Evolutionary conservation across 2,888 invertebrate species (phyloP).

Genomic region (Cremastinae sp.): DNA sequence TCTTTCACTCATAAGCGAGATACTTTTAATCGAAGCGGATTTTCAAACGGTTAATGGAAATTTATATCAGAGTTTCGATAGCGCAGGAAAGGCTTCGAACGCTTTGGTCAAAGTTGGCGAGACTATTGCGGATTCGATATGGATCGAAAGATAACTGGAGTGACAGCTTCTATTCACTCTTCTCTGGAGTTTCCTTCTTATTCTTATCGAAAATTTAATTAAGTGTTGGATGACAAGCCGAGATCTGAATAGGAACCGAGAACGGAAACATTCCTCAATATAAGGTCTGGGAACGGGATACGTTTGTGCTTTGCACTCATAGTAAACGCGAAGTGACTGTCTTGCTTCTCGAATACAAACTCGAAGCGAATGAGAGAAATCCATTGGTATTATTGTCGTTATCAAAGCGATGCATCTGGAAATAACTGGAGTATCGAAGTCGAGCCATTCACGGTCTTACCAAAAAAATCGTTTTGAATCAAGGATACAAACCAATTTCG

Average conservation of each 20-base stretch:
- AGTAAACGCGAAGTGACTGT: conserved; percentile 33
- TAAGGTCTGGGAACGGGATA: not conserved
- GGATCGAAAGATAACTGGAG: conserved; percentile 55
- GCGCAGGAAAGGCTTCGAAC: not conserved
- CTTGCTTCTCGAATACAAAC: not conserved
- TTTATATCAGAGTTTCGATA: conserved; percentile 8
- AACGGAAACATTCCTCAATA: conserved; percentile 13
- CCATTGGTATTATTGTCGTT: conserved; percentile 28
- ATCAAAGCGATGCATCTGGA: conserved; percentile 26
- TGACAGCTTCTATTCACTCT: conserved; percentile 45
- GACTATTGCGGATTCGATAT: conserved; percentile 45
- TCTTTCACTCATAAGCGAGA: no score
- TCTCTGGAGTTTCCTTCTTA: not conserved
- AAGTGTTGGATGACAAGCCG: conserved; percentile 48
- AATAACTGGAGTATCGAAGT: no score
- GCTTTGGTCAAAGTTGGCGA: not conserved
- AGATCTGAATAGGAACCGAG: conserved; percentile 27
- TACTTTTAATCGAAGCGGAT: no score
- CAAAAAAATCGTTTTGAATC: no score
- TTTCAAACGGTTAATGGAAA: no score
- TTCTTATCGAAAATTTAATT: conserved; percentile 48
- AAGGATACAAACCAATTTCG: no score
- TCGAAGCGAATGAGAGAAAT: conserved; percentile 8
- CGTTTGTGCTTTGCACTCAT: not conserved
- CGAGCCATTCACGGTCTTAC: no score